These are phyloP conservation scores for Eurypyga helias DNA, from an alignment of 2,113 vertebrate species.

Conservation along the genomic window DNA sequence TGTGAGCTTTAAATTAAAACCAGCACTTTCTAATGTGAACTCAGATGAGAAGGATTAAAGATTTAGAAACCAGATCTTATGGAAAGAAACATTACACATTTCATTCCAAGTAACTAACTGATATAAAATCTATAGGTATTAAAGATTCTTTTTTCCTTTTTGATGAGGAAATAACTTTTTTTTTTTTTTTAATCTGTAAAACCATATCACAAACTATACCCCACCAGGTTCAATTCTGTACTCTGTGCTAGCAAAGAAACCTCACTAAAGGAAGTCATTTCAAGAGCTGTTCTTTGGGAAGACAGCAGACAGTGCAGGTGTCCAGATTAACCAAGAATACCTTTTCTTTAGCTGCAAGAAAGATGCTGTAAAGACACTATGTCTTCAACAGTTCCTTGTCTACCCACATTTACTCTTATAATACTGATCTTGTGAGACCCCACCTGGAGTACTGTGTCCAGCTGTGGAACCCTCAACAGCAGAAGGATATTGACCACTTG, in stretches of 20 bases:
- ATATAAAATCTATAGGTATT: not conserved
- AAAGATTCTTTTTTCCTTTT: not conserved
- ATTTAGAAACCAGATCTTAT: not conserved
- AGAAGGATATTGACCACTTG: too few species aligned
- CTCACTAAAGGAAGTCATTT: not conserved
- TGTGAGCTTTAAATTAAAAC: not conserved
- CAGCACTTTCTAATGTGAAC: not conserved
- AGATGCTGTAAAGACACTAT: not conserved
- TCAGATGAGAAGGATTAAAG: not conserved
- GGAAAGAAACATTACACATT: fast-evolving
- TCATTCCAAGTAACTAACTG: not conserved
- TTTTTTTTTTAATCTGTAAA: not conserved
- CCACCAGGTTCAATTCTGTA: not conserved
- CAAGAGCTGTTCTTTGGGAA: not conserved
- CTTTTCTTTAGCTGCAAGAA: not conserved
- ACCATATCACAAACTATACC: not conserved
- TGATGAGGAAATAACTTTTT: not conserved
- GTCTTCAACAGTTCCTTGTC: not conserved
- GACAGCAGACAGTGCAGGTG: not conserved
- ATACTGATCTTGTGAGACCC: too few species aligned
- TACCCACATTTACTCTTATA: not conserved
- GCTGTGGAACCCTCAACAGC: too few species aligned
- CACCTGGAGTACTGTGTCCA: too few species aligned
- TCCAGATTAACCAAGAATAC: not conserved
- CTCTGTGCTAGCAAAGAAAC: not conserved